Evolutionary conservation across 2,888 invertebrate genomes (phyloP), one percentile per base, ranked within the genome.

Genomic region (Plemyria rubiginata): DNA sequence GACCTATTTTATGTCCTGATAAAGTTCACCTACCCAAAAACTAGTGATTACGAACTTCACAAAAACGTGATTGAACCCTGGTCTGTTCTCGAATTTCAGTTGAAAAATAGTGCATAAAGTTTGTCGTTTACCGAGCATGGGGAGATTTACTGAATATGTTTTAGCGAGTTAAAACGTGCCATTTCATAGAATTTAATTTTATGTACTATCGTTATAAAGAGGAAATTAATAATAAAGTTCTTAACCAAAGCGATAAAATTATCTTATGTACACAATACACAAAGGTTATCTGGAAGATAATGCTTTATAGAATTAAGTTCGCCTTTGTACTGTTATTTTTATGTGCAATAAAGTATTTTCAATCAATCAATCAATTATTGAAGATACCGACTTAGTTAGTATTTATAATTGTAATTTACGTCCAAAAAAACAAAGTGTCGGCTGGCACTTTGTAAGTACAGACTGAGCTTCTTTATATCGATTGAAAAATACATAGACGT

Each of bases 21-120:
- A 52, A 65, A 60, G 50, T 60, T 60, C 36, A 55, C 41, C 43
- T 28, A 54, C 57, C 56, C 41, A 62, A 68, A 68, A 68, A 69
- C 57, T 69, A 51, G 61, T 57, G 52, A 46, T 54, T 46, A 43
- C 61, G 16, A 55, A 55, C 45, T 65, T 71, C 46, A 60, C 55
- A 40, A 48, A 55, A 62, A 67, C 60, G 60, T 65, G 66, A 70
- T 69, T 67, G 67, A 67, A 67, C 64, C 61, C 43, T 46, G 64
- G 60, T 62, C 66, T 63, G 67, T 65, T 63, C 61, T 65, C 55
- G 56, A 65, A 65, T 63, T 69, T 55, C 59, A 58, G 63, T 65
- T 65, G 58, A 52, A 68, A 70, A 68, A 68, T 67, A 63, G 67
- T 67, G 67, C 62, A 66, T 62, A 71, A 69, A 71, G 69, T 71